Percentiles rank a stretch among this genome's conserved stretches.
Evolutionary conservation across 2,888 invertebrate species (phyloP).

Genomic region (Lasioglossum leucozonium): DNA sequence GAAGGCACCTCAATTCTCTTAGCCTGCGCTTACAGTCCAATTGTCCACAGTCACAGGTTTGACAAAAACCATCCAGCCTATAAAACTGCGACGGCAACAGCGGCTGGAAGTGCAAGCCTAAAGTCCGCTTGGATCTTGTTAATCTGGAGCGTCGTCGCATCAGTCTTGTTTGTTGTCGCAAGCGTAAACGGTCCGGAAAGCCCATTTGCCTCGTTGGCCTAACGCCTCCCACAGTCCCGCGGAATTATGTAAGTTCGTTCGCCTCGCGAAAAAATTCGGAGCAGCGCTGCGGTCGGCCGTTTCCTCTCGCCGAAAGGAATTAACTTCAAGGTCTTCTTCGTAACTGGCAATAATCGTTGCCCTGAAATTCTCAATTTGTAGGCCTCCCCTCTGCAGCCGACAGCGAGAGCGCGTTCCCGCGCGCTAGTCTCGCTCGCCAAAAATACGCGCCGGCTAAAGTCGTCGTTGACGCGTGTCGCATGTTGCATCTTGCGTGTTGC

Average conservation of each 20-base stretch:
- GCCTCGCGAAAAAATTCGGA: slow-evolving; percentile 18
- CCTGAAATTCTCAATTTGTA: slow-evolving; percentile 21
- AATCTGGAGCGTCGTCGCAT: neutral
- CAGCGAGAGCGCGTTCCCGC: too few relatives aligned
- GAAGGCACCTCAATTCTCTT: neutral
- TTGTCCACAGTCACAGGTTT: too few relatives aligned
- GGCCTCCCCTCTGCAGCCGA: neutral
- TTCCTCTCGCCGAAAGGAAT: slow-evolving; percentile 21
- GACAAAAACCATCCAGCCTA: neutral
- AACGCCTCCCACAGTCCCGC: neutral
- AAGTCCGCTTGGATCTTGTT: neutral
- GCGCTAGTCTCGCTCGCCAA: neutral
- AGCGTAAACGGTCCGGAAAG: neutral
- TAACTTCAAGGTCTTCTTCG: slow-evolving; percentile 34
- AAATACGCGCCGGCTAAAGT: slow-evolving; percentile 15
- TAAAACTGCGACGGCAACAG: neutral
- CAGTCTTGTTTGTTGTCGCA: neutral
- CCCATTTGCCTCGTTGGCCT: neutral
- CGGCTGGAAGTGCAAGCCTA: neutral
- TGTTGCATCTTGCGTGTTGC: neutral
- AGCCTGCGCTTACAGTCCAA: neutral
- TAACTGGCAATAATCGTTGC: slow-evolving; percentile 20
- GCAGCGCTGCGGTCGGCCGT: neutral
- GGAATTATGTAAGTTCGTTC: slow-evolving; percentile 29
- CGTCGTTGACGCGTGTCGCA: neutral